Evolutionary conservation across 2,113 vertebrate species (phyloP), one percentile per base, ranked within the genome.

Genomic region (Paracanthobrama guichenoti): DNA sequence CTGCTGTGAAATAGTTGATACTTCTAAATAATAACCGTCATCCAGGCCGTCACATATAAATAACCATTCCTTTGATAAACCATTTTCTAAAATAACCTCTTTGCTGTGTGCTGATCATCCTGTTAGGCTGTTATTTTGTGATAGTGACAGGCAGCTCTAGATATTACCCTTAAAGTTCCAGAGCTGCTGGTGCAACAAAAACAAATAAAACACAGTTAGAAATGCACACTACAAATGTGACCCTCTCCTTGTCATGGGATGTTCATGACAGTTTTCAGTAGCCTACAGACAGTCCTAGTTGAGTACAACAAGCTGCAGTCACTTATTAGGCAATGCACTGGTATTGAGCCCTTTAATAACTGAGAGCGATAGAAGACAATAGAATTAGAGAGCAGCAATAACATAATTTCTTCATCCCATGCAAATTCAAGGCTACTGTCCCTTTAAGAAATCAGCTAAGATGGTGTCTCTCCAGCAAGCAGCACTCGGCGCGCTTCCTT

Each of bases 381-480:
- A 64, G 26, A 26, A 50, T 22, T 31, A 42, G 12, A 42, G 9
- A 7, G 35, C 10, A 46, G 9, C 72, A 48, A 24, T 50, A 74
- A 69, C 73, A 31, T 31, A 74, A 66, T 55, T 46, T 83, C 59
- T 6, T 28, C 57, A 46, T 85, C 75, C 48, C 59, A 59, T 75
- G 20, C 53, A 62, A 46, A 64, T 73, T 31, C 42, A 24, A 44
- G 79, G 84, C 57, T 48, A n/a, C 88, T 86, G 90, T 88, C 85
- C 59, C 90, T 90, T 90, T 90, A 90, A 90, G 90, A 88, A 85
- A 82, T 62, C 79, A 67, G 62, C 87, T 91, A 91, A 91, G 90
- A 91, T 91, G 90, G 90, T 89, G 90, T 83, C 90, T 88, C 77
- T 57, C 82, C 83, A 82, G 74, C 78, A 22, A 76, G 83, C 88